Percentiles rank a stretch among this genome's conserved stretches.
These are phyloP conservation scores for Myotis daubentonii DNA, from an alignment of 2,797 vertebrate species.

Conservation along the genomic window DNA sequence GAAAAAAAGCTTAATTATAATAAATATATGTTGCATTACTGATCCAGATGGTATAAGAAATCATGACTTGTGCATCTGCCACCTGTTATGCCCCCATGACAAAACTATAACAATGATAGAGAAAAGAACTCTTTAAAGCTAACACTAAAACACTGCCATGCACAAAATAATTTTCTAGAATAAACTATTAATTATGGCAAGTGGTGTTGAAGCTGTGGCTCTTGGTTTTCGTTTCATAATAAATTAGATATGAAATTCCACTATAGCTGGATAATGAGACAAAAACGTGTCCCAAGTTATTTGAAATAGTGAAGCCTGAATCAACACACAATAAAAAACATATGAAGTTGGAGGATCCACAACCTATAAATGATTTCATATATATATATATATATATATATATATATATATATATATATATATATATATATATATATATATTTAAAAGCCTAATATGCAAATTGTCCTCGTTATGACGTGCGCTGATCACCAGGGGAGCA, in stretches of 20 bases:
- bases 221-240: neutral
- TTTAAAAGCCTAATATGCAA: no score
- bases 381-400: neutral
- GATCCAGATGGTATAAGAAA: neutral
- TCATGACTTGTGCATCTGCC: neutral
- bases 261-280: neutral
- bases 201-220: neutral
- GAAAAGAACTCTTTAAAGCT: neutral
- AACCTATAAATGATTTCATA: neutral
- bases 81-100: neutral
- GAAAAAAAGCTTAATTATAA: neutral
- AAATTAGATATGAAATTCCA: neutral
- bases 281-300: neutral
- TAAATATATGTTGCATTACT: neutral
- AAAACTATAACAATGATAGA: neutral
- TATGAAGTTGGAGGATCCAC: neutral
- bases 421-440: neutral
- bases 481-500: no score
- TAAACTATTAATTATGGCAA: neutral
- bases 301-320: neutral
- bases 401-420: no score
- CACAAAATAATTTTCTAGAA: neutral
- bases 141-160: neutral
- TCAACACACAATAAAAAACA: neutral
- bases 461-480: no score